Percentiles rank a stretch among this genome's conserved stretches.
phyloP scores from a whole-genome alignment of 1,140 invertebrate genomes.

The Oncopeltus fasciatus region DNA sequence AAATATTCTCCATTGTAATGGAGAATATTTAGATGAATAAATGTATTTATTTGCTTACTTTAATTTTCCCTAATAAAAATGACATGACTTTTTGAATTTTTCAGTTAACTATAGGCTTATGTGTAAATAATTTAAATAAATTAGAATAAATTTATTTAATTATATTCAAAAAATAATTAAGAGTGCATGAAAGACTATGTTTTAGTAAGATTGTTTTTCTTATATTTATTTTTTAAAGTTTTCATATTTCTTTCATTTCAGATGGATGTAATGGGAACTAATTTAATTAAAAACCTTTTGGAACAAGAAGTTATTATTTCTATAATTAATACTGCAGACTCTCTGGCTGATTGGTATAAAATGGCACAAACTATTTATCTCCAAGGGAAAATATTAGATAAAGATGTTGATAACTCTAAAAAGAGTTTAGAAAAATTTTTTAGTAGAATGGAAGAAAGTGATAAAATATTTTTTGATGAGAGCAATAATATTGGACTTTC shows the following conservation, averaged over 20 bases:
- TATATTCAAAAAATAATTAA: background rate
- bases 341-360: conserved; percentile 69
- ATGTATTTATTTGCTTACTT: too few relatives aligned
- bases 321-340: conserved; percentile 50
- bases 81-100: background rate
- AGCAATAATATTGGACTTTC: conserved; percentile 21
- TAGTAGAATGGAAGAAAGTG: conserved; percentile 22
- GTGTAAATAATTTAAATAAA: background rate
- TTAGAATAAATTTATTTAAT: background rate
- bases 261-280: conserved; percentile 48
- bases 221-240: conserved; percentile 13
- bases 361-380: conserved; percentile 64
- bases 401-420: conserved; percentile 47
- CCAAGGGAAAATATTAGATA: conserved; percentile 54
- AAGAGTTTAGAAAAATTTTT: conserved; percentile 27
- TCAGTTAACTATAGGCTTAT: background rate
- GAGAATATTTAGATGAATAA: too few relatives aligned
- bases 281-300: conserved; percentile 46
- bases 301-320: conserved; percentile 47
- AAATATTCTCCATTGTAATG: too few relatives aligned
- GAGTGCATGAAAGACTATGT: background rate
- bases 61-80: too few relatives aligned
- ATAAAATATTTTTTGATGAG: conserved; percentile 24
- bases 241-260: too few relatives aligned
- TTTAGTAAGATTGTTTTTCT: background rate